phyloP scores from a whole-genome alignment of 2,888 invertebrate species.

The Smittia sp. region DNA sequence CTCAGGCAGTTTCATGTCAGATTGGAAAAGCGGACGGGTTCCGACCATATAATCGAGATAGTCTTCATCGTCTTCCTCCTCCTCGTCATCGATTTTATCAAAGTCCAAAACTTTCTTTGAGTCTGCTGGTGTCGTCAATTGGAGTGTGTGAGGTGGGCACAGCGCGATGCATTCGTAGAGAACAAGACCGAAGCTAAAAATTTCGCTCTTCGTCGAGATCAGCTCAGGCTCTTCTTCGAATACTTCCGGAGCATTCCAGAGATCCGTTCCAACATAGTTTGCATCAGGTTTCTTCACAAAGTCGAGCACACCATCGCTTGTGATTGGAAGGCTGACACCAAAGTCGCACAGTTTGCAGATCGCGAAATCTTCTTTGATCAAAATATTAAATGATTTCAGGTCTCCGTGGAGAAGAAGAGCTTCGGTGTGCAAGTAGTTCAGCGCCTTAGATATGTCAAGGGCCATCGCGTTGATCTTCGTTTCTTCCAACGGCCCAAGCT shows the following conservation, averaged over 20 bases:
- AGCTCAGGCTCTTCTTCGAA: conserved; percentile 57
- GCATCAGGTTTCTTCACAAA: conserved; percentile 56
- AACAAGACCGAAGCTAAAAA: conserved; percentile 75
- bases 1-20: conserved; percentile 58
- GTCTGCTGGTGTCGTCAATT: conserved; percentile 43
- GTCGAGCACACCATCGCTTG: conserved; percentile 62
- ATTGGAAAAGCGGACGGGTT: conserved; percentile 68
- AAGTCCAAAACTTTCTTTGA: conserved; percentile 44
- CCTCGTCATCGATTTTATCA: conserved; percentile 44
- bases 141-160: conserved; percentile 62
- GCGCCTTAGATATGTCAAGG: conserved; percentile 64
- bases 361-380: conserved; percentile 72
- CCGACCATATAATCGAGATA: conserved; percentile 54
- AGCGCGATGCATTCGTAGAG: conserved; percentile 80
- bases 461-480: conserved; percentile 60
- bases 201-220: conserved; percentile 70
- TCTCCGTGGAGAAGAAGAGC: conserved; percentile 76
- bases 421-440: conserved; percentile 74
- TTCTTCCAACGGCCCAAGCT: conserved; percentile 60
- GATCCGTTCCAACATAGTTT: conserved; percentile 66
- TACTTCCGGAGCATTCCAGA: conserved; percentile 80
- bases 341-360: conserved; percentile 81
- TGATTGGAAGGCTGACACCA: conserved; percentile 73
- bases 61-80: conserved; percentile 13
- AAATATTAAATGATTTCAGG: conserved; percentile 77